Conservation (phyloP, 2,888 invertebrate species). For the Loripinus fragilis region DNA sequence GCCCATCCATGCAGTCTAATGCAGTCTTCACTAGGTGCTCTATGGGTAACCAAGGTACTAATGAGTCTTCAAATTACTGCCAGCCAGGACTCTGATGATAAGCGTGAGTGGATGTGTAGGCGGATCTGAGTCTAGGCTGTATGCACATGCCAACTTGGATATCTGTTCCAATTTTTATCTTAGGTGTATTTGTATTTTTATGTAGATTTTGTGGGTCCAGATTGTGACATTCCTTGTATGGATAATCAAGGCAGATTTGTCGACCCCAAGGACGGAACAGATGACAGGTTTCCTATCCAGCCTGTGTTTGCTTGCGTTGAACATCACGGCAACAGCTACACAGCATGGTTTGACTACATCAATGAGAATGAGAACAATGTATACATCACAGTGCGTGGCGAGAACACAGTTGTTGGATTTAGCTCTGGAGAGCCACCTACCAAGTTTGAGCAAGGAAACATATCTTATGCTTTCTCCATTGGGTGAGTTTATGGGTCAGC, state of each 20-base stretch:
- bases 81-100: too few relatives aligned
- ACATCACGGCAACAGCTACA: conserved; percentile 28
- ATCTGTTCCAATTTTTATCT: too few relatives aligned
- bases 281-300: conserved; percentile 37
- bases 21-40: too few relatives aligned
- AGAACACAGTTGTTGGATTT: conserved; percentile 53
- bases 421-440: conserved; percentile 35
- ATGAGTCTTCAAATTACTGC: too few relatives aligned
- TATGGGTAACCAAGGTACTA: too few relatives aligned
- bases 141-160: too few relatives aligned
- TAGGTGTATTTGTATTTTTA: too few relatives aligned
- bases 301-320: conserved; percentile 64
- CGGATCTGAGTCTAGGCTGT: too few relatives aligned
- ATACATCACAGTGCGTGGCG: conserved; percentile 58
- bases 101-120: too few relatives aligned
- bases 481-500: too few relatives aligned
- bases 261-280: conserved; percentile 58
- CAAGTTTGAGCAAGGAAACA: conserved; percentile 61
- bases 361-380: conserved; percentile 70
- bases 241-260: conserved; percentile 65
- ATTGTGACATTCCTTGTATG: conserved; percentile 70
- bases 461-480: conserved; percentile 59
- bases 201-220: conserved; percentile 71
- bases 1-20: too few relatives aligned
- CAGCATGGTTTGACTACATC: conserved; percentile 73